Percentiles rank a stretch among this genome's conserved stretches.
These are phyloP conservation scores for Bembecia ichneumoniformis DNA, from an alignment of 2,888 invertebrate genomes.

Conservation along the genomic window DNA sequence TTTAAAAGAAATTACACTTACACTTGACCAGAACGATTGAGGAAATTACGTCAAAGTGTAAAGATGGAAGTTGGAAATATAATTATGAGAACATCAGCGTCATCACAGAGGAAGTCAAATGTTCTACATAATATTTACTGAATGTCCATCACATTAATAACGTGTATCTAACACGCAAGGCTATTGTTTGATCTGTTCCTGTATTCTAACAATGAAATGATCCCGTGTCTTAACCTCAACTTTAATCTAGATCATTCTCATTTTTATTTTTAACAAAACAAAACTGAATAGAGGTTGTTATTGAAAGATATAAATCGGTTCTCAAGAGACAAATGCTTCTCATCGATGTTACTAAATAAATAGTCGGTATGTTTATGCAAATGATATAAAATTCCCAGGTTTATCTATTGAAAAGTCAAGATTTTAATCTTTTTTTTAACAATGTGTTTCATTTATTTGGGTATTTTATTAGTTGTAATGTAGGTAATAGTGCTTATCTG, in stretches of 20 bases:
- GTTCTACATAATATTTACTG: constrained; percentile 15
- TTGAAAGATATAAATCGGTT: constrained; percentile 21
- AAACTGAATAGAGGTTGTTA: constrained; percentile 7
- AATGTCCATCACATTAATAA: constrained; percentile 22
- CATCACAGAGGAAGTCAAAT: constrained; percentile 19
- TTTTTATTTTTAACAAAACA: background rate
- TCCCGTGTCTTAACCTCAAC: constrained; percentile 21
- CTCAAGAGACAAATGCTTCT: constrained; percentile 28
- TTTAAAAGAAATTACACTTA: no score
- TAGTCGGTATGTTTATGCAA: constrained; percentile 20
- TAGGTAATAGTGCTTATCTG: no score
- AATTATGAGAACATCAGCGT: no score
- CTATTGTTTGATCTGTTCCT: constrained; percentile 33
- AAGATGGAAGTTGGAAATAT: no score
- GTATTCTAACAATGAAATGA: constrained; percentile 25
- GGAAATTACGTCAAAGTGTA: no score
- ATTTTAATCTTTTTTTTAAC: no score
- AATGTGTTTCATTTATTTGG: no score
- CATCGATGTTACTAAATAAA: constrained; percentile 19
- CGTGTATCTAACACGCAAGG: constrained; percentile 19
- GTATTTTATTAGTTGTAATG: no score
- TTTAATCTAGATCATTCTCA: constrained; percentile 29
- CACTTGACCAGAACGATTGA: no score
- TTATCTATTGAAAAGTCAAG: no score
- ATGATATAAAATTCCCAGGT: constrained; percentile 29